These are phyloP conservation scores for Alloscopus bannaensis DNA, from an alignment of 2,888 invertebrate species.

Conservation along the genomic window DNA sequence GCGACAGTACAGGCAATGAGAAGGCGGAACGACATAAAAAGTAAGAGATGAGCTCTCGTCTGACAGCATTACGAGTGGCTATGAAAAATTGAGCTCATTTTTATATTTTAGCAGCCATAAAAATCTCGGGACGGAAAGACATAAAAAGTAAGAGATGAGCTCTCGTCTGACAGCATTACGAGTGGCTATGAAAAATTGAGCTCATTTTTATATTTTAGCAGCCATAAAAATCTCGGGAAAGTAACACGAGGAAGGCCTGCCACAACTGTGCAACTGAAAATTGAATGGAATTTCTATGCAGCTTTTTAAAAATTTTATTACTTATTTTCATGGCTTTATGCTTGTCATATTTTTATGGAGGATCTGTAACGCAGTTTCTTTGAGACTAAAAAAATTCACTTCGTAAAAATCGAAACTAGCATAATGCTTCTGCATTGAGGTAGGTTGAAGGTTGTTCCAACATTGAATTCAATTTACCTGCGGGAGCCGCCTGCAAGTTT, in stretches of 20 bases:
- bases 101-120: slow-evolving; percentile 54
- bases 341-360: slow-evolving; percentile 44
- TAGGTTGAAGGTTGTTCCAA: slow-evolving; percentile 32
- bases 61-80: slow-evolving; percentile 57
- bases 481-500: slow-evolving; percentile 30
- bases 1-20: slow-evolving; percentile 21
- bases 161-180: slow-evolving; percentile 20
- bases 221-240: slow-evolving; percentile 38
- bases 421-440: slow-evolving; percentile 45
- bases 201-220: slow-evolving; percentile 55
- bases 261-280: too few species aligned
- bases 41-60: slow-evolving; percentile 38
- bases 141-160: slow-evolving; percentile 15
- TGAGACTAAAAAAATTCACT: too few species aligned
- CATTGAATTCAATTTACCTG: too few species aligned
- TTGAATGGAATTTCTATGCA: too few species aligned
- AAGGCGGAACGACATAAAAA: slow-evolving; percentile 13
- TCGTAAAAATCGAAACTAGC: too few species aligned
- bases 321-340: slow-evolving; percentile 40
- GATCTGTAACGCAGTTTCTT: too few species aligned
- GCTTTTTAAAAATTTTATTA: slow-evolving; percentile 51
- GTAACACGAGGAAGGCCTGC: slow-evolving; percentile 1
- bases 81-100: slow-evolving; percentile 57
- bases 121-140: slow-evolving; percentile 21
- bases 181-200: slow-evolving; percentile 56